A percentile compares a stretch with the other conserved stretches of the same genome.
Conservation (phyloP, 2,113 vertebrate genomes). For the Tragelaphus imberbis region DNA sequence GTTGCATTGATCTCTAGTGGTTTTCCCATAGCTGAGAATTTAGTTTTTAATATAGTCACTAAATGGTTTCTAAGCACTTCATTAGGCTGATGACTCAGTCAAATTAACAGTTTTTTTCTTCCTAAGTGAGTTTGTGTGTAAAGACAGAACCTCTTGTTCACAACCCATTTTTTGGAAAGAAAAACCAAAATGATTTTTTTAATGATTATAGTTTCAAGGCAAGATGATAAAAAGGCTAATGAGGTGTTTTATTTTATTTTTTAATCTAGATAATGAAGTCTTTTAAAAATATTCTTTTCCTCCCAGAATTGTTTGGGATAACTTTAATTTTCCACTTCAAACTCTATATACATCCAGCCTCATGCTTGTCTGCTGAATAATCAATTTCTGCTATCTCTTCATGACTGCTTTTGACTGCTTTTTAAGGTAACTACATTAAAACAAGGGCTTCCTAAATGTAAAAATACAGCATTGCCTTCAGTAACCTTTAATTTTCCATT, state of each 20-base stretch:
- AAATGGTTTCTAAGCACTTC: slow-evolving; percentile 12
- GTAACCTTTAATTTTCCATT: background rate
- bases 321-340: background rate
- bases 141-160: background rate
- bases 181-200: background rate
- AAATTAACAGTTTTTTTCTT: background rate
- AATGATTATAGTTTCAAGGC: background rate
- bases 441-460: background rate
- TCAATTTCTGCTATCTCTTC: background rate
- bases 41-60: background rate
- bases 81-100: slow-evolving; percentile 45
- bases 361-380: background rate
- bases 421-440: background rate
- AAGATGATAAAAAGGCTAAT: background rate
- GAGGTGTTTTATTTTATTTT: background rate
- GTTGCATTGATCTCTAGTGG: background rate
- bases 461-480: background rate
- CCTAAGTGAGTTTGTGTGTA: background rate
- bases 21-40: slow-evolving; percentile 5
- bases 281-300: background rate
- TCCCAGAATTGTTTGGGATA: background rate
- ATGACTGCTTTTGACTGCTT: background rate
- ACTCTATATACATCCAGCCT: background rate
- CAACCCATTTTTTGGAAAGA: background rate
- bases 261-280: background rate